These are phyloP conservation scores for Oophaga sylvatica DNA, from an alignment of 2,797 vertebrate species.

Conservation along the genomic window DNA sequence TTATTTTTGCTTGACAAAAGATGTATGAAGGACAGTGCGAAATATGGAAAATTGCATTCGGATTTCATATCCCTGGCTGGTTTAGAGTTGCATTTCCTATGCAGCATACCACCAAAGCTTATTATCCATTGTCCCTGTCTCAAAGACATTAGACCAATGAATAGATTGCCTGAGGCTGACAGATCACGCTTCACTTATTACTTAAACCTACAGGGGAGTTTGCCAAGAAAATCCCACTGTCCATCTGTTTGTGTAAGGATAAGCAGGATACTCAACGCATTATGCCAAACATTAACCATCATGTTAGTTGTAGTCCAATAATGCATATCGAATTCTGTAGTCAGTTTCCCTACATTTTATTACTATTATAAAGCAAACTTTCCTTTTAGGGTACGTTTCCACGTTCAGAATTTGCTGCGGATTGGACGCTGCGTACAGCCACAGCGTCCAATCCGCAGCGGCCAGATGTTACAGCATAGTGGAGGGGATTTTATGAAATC, in stretches of 20 bases:
- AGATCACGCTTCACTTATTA: conserved; percentile 52
- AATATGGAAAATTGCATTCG: neutral
- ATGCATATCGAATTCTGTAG: neutral
- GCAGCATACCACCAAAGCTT: conserved; percentile 22
- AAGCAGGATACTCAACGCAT: conserved; percentile 18
- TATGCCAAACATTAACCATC: conserved; percentile 4
- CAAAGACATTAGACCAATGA: conserved; percentile 44
- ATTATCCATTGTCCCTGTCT: conserved; percentile 43
- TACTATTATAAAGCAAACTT: neutral
- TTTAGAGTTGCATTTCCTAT: conserved; percentile 9
- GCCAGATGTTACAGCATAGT: no score
- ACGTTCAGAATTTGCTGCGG: no score
- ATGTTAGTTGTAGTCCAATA: neutral
- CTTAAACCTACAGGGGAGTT: conserved; percentile 40
- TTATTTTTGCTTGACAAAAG: neutral
- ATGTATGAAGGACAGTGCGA: neutral
- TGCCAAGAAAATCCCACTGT: conserved; percentile 39
- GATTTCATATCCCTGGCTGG: neutral
- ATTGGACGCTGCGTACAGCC: no score
- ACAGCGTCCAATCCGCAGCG: no score
- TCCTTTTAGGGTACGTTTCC: no score
- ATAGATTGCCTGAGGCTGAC: conserved; percentile 43
- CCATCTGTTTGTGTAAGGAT: conserved; percentile 37
- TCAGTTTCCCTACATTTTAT: neutral
- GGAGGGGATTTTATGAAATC: no score